phyloP scores from a whole-genome alignment of 2,113 vertebrate species.

The Vulpes lagopus region DNA sequence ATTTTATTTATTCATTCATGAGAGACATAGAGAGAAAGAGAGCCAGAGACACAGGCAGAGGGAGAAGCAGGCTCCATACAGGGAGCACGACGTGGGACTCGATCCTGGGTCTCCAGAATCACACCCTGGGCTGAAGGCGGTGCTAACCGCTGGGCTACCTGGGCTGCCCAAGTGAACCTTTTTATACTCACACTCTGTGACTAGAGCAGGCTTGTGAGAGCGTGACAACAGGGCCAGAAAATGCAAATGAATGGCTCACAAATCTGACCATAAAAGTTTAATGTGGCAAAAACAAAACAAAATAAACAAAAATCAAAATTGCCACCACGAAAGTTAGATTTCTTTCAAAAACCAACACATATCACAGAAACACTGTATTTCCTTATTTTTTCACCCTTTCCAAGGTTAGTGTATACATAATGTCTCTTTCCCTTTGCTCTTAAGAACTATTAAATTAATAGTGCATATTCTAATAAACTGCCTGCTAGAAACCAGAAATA shows the following conservation, averaged over 20 bases:
- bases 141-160: too few species aligned
- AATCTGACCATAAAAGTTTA: background rate
- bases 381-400: background rate
- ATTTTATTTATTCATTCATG: too few species aligned
- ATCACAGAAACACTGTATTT: slow-evolving; percentile 38
- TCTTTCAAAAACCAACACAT: background rate
- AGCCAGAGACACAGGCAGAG: too few species aligned
- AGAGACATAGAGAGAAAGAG: too few species aligned
- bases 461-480: background rate
- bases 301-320: background rate
- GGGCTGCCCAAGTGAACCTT: background rate
- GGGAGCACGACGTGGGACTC: too few species aligned
- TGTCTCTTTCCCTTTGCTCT: background rate
- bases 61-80: too few species aligned
- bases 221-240: background rate
- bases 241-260: background rate
- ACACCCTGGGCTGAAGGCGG: too few species aligned
- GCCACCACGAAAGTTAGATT: background rate
- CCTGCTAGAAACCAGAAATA: background rate
- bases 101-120: too few species aligned
- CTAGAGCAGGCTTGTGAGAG: background rate
- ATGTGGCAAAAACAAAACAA: background rate
- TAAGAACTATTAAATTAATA: background rate
- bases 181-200: background rate
- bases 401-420: background rate